Conservation (phyloP, 2,113 vertebrate species). For the Eulemur macaco region DNA sequence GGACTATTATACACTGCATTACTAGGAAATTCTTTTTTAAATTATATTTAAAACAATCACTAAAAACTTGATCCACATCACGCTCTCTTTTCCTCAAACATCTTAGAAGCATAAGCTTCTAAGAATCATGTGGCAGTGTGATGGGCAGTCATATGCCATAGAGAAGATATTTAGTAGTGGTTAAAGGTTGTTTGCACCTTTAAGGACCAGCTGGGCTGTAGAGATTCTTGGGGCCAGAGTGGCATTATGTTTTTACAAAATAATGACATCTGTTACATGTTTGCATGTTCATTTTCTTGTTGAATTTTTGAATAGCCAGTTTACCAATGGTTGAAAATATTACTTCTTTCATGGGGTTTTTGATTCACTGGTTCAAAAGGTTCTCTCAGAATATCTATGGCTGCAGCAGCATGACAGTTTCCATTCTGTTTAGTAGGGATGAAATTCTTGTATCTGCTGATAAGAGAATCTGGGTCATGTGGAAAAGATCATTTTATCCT, state of each 20-base stretch:
- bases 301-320: slow-evolving; percentile 43
- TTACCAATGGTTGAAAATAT: slow-evolving; percentile 39
- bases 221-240: slow-evolving; percentile 37
- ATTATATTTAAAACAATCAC: slow-evolving; percentile 72
- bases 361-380: slow-evolving; percentile 34
- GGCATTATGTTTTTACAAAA: slow-evolving; percentile 34
- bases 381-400: slow-evolving; percentile 41
- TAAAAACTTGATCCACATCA: slow-evolving; percentile 54
- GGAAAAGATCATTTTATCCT: slow-evolving; percentile 5
- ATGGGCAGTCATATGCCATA: background rate
- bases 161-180: background rate
- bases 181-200: background rate
- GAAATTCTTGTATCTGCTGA: slow-evolving; percentile 35
- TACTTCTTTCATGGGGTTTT: slow-evolving; percentile 30
- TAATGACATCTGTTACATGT: slow-evolving; percentile 17
- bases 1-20: slow-evolving; percentile 57
- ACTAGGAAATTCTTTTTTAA: slow-evolving; percentile 73
- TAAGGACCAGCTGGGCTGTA: slow-evolving; percentile 16
- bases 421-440: slow-evolving; percentile 19
- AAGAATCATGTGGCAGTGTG: slow-evolving; percentile 31
- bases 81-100: background rate
- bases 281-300: slow-evolving; percentile 48
- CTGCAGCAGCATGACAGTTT: slow-evolving; percentile 27
- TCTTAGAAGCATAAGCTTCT: slow-evolving; percentile 43
- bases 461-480: slow-evolving; percentile 50